Percentiles rank a stretch among this genome's conserved stretches.
phyloP scores from a whole-genome alignment of 2,888 invertebrate genomes.

The Athripsodes cinereus region DNA sequence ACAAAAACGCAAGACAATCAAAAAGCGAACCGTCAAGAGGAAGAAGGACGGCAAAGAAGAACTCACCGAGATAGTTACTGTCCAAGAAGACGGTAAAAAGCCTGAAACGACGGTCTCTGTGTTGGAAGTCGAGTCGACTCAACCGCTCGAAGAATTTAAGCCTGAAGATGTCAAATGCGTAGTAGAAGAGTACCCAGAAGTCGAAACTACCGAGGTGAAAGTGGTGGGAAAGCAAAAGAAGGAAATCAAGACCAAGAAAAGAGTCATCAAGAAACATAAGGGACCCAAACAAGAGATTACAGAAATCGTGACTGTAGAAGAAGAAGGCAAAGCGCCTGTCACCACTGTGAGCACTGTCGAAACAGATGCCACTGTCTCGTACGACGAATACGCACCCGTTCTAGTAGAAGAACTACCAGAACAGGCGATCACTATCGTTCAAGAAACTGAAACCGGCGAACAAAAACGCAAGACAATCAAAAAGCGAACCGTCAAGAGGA shows the following conservation, averaged over 20 bases:
- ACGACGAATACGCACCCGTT: constrained; percentile 27
- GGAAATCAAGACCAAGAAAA: constrained; percentile 29
- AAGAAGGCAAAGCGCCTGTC: constrained; percentile 25
- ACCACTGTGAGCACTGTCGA: constrained; percentile 8
- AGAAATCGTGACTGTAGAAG: constrained; percentile 32
- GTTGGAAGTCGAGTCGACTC: constrained; percentile 29
- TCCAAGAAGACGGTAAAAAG: constrained; percentile 32
- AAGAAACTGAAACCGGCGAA: constrained; percentile 32
- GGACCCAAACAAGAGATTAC: constrained; percentile 33
- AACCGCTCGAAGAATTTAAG: constrained; percentile 26
- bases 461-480: constrained; percentile 36
- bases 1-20: constrained; percentile 28
- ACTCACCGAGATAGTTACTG: constrained; percentile 30
- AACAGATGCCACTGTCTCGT: constrained; percentile 27
- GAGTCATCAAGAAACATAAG: constrained; percentile 31
- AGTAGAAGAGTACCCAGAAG: constrained; percentile 30
- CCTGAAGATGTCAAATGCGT: background rate
- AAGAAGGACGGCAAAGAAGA: constrained; percentile 31
- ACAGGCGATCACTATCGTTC: constrained; percentile 37
- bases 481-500: constrained; percentile 31
- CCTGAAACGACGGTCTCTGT: constrained; percentile 30
- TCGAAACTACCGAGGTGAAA: constrained; percentile 28
- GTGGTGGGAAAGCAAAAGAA: constrained; percentile 32
- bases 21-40: constrained; percentile 32
- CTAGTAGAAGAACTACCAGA: constrained; percentile 32